Conservation (phyloP, 2,113 vertebrate genomes). For the Carollia perspicillata region DNA sequence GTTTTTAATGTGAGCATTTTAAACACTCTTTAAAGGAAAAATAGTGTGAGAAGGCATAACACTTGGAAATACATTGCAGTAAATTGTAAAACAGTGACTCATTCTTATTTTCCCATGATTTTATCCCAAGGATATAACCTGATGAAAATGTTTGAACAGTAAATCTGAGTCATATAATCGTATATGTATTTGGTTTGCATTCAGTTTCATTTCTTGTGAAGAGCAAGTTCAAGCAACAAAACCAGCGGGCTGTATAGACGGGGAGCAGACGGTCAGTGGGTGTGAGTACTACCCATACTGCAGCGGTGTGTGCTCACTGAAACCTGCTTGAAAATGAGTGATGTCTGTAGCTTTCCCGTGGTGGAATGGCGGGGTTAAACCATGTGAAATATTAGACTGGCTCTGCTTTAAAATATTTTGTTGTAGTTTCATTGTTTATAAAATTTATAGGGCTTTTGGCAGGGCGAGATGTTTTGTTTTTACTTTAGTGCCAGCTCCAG, state of each 20-base stretch:
- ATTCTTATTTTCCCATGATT: slow-evolving; percentile 50
- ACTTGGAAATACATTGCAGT: slow-evolving; percentile 33
- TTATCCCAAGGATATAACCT: slow-evolving; percentile 37
- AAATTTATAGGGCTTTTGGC: background rate
- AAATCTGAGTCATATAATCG: slow-evolving; percentile 54
- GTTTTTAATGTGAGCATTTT: slow-evolving; percentile 54
- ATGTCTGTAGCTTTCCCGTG: background rate
- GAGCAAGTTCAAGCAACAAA: background rate
- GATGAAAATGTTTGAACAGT: slow-evolving; percentile 35
- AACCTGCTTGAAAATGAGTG: background rate
- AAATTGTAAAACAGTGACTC: slow-evolving; percentile 59
- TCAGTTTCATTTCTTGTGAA: slow-evolving; percentile 49
- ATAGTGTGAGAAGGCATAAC: slow-evolving; percentile 54
- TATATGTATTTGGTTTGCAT: slow-evolving; percentile 19
- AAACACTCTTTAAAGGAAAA: slow-evolving; percentile 56
- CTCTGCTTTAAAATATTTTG: background rate
- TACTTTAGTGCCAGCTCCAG: background rate
- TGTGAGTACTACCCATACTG: background rate
- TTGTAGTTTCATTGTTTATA: background rate
- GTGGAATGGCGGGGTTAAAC: background rate
- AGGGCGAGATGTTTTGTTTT: background rate
- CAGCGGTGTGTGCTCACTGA: background rate
- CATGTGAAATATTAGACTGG: background rate
- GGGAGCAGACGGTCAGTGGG: background rate
- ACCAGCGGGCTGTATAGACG: background rate